A percentile compares a stretch with the other conserved stretches of the same genome.
phyloP scores from a whole-genome alignment of 2,797 vertebrate genomes.

The Kryptolebias ocellatus region DNA sequence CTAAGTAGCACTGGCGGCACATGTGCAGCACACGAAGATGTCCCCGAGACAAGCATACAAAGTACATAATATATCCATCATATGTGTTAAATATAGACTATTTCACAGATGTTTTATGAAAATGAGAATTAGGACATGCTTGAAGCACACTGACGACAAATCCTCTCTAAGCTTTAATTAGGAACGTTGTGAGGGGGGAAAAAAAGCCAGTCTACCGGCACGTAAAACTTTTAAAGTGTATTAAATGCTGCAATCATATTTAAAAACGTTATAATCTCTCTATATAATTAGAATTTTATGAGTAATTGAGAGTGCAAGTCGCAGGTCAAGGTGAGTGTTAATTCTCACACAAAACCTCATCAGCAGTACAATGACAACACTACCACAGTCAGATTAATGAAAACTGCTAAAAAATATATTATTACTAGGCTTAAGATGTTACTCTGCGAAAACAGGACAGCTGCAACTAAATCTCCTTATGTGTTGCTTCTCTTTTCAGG shows the following conservation, averaged over 20 bases:
- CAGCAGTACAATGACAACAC: conserved; percentile 75
- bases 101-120: conserved; percentile 86
- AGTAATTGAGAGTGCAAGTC: conserved; percentile 81
- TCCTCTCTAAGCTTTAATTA: conserved; percentile 87
- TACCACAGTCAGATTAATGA: conserved; percentile 76
- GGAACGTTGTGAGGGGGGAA: conserved; percentile 77
- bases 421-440: conserved; percentile 74
- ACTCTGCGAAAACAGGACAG: conserved; percentile 64
- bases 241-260: conserved; percentile 88
- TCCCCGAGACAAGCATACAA: conserved; percentile 56
- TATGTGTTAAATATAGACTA: conserved; percentile 80
- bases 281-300: conserved; percentile 86
- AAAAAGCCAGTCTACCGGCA: conserved; percentile 72
- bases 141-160: conserved; percentile 83
- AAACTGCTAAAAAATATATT: conserved; percentile 70
- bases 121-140: conserved; percentile 86
- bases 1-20: conserved; percentile 42
- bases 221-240: conserved; percentile 87
- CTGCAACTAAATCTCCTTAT: conserved; percentile 55
- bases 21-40: conserved; percentile 54
- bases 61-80: conserved; percentile 72
- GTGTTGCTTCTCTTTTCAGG: conserved; percentile 24
- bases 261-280: conserved; percentile 85
- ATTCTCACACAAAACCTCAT: conserved; percentile 79
- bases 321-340: conserved; percentile 86